phyloP scores from a whole-genome alignment of 2,888 invertebrate species.

The Drymonia ruficornis region DNA sequence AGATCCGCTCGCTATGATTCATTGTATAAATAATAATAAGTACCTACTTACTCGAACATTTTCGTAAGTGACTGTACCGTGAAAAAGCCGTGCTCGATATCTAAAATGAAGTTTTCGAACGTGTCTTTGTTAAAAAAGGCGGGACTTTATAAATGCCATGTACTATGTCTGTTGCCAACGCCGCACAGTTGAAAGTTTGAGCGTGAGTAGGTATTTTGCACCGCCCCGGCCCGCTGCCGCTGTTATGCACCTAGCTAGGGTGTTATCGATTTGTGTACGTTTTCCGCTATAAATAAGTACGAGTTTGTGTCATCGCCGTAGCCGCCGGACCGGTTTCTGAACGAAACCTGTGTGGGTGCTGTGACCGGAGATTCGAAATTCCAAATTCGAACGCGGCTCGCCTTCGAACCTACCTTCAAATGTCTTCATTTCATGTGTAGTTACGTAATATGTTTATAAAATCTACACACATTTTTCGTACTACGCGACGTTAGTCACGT shows the following conservation, averaged over 20 bases:
- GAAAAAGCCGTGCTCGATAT: slow-evolving; percentile 38
- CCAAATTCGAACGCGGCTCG: slow-evolving; percentile 50
- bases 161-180: slow-evolving; percentile 32
- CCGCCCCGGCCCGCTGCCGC: slow-evolving; percentile 38
- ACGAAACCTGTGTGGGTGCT: slow-evolving; percentile 69
- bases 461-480: slow-evolving; percentile 25
- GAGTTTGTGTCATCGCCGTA: slow-evolving; percentile 74
- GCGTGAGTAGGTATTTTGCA: slow-evolving; percentile 45
- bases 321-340: slow-evolving; percentile 70
- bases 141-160: slow-evolving; percentile 46
- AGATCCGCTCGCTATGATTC: slow-evolving; percentile 76
- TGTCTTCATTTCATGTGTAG: slow-evolving; percentile 50
- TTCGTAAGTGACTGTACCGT: slow-evolving; percentile 53
- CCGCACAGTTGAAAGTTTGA: slow-evolving; percentile 47
- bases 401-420: slow-evolving; percentile 42
- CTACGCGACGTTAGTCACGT: slow-evolving; percentile 42
- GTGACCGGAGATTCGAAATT: slow-evolving; percentile 62
- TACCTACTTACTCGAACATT: slow-evolving; percentile 43
- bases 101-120: slow-evolving; percentile 38
- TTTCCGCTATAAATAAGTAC: slow-evolving; percentile 79
- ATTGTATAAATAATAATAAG: slow-evolving; percentile 72
- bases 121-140: slow-evolving; percentile 52
- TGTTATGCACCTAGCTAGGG: slow-evolving; percentile 54
- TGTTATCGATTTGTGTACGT: slow-evolving; percentile 81
- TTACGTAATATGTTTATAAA: slow-evolving; percentile 68